Base-by-base conservation (phyloP, 2,113 vertebrate genomes). In the Barnardius zonarius region DNA sequence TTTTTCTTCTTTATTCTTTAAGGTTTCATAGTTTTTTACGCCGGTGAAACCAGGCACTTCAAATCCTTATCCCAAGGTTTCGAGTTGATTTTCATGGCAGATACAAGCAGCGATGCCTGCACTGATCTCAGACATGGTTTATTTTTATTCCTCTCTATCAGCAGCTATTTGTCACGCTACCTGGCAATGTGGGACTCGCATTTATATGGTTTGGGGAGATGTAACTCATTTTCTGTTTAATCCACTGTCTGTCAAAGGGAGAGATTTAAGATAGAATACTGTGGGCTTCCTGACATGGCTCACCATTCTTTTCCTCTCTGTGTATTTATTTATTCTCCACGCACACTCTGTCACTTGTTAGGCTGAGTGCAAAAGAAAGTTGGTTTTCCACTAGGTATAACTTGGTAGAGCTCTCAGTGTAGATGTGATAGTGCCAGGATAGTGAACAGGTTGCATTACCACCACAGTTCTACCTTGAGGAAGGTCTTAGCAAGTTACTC, bases 211-310 rank as follows among this genome's bases (percentile, higher is more conserved):
- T 90, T 84, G 90, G 66, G 76, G 87, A 97, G 92, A 95, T 90
- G 72, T 94, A 96, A 92, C 92, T 96, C 88, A 91, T 95, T 96
- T 96, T 59, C 93, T 93, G 52, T 95, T 97, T 97, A 95, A 97
- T 96, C 94, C 88, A 83, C 88, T 96, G 88, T 54, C 85, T 94
- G 72, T 95, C 95, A 95, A 82, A 90, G 68, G 37, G 28, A 59
- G 41, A 93, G 88, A 95, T 97, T 97, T 95, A 86, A 85, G 87
- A 86, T 41, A 88, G 76, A 94, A 55, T 75, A 8, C 59, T 68
- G 57, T 31, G 73, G 31, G 82, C 90, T 94, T 91, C 94, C 76
- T 94, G 62, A 96, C 88, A 49, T 44, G 82, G 66, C 33, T 95
- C 80, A 52, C 74, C 14, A 46, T 83, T 93, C 94, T 95, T 92